These are phyloP conservation scores for Acheta domesticus DNA, from an alignment of 2,888 invertebrate genomes.

Conservation along the genomic window DNA sequence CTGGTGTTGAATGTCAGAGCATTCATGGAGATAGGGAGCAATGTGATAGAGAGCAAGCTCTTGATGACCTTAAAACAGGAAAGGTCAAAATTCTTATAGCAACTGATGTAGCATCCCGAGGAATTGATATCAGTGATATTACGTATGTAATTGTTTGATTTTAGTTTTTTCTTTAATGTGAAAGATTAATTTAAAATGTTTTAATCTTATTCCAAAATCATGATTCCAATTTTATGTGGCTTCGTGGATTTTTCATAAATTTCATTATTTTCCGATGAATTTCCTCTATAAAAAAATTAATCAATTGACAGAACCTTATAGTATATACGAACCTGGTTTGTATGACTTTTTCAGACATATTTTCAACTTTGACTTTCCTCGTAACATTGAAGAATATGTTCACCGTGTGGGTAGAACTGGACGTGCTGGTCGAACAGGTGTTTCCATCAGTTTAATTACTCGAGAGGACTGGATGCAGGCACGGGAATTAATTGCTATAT, in stretches of 20 bases:
- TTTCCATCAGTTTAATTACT: conserved; percentile 77
- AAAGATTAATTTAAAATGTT: too few species aligned
- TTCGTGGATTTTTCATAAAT: too few species aligned
- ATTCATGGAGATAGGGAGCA: conserved; percentile 87
- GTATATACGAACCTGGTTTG: too few species aligned
- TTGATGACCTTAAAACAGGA: conserved; percentile 78
- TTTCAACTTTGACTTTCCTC: conserved; percentile 88
- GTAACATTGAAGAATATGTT: conserved; percentile 93
- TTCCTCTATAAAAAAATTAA: too few species aligned
- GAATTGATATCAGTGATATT: conserved; percentile 85
- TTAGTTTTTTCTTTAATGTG: not conserved
- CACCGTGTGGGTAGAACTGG: conserved; percentile 96
- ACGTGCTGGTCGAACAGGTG: conserved; percentile 81
- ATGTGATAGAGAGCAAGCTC: conserved; percentile 71
- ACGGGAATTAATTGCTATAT: conserved; percentile 73
- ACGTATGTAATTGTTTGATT: conserved; percentile 53
- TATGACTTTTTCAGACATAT: conserved; percentile 61
- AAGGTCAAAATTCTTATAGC: conserved; percentile 80
- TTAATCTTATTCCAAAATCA: too few species aligned
- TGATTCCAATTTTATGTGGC: too few species aligned
- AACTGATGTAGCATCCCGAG: conserved; percentile 92
- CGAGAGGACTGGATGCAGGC: conserved; percentile 80
- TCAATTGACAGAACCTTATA: too few species aligned
- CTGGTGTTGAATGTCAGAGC: conserved; percentile 68
- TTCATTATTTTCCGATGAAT: too few species aligned